phyloP scores from a whole-genome alignment of 2,888 invertebrate genomes.

The Dicycla oo region DNA sequence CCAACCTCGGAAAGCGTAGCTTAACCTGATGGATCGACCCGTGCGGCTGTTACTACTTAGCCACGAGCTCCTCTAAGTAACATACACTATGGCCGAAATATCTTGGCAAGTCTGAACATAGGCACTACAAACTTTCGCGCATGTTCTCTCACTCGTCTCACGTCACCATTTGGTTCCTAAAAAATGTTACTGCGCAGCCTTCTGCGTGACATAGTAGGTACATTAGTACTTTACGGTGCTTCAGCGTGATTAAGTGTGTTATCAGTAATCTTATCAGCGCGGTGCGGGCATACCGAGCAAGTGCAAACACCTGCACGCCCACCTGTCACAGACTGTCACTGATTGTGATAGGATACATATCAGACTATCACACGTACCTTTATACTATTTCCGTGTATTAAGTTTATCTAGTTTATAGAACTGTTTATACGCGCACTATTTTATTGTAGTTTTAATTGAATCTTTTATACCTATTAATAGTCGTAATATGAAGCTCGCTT shows the following conservation, averaged over 20 bases:
- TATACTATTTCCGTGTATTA: conserved; percentile 47
- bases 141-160: too few relatives aligned
- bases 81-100: too few relatives aligned
- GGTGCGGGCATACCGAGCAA: conserved; percentile 80
- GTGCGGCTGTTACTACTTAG: too few relatives aligned
- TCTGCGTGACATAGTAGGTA: too few relatives aligned
- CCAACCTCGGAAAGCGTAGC: too few relatives aligned
- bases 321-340: conserved; percentile 80
- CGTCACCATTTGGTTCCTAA: too few relatives aligned
- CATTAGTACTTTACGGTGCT: conserved; percentile 62
- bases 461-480: conserved; percentile 3
- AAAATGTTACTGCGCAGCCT: too few relatives aligned
- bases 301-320: conserved; percentile 87
- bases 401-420: conserved; percentile 7
- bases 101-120: too few relatives aligned
- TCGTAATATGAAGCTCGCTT: not conserved
- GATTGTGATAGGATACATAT: conserved; percentile 58
- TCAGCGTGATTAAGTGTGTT: conserved; percentile 72
- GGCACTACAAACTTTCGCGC: too few relatives aligned
- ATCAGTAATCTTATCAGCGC: conserved; percentile 82
- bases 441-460: conserved; percentile 21
- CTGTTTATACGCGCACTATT: conserved; percentile 1
- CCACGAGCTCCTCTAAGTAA: too few relatives aligned
- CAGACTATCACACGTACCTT: conserved; percentile 47
- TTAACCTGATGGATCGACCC: too few relatives aligned